Evolutionary conservation across 2,888 invertebrate species (phyloP).

Genomic region (Andrena bicolor): DNA sequence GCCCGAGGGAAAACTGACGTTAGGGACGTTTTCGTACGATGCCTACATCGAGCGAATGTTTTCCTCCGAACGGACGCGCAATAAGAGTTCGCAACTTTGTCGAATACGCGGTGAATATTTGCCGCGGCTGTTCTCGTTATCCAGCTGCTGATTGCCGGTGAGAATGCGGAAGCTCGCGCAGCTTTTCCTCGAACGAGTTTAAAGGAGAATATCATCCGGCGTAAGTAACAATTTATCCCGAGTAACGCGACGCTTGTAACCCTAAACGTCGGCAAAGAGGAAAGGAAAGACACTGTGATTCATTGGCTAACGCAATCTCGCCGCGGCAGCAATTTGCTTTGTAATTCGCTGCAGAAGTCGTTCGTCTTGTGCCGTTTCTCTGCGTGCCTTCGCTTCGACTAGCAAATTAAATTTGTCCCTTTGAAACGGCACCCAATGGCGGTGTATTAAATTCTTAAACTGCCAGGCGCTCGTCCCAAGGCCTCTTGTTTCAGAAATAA

Average conservation of each 20-base stretch:
- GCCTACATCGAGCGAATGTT: too few species aligned
- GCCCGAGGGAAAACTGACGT: not conserved
- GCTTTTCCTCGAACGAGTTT: not conserved
- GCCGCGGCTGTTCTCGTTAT: too few species aligned
- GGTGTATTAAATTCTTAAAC: conserved; percentile 16
- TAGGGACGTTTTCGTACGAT: too few species aligned
- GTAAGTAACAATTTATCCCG: not conserved
- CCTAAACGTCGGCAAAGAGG: not conserved
- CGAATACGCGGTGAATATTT: too few species aligned
- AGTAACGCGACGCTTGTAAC: conserved; percentile 8
- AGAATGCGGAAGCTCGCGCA: too few species aligned
- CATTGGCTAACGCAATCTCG: conserved; percentile 16
- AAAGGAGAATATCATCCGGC: conserved; percentile 1
- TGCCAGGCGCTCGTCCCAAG: not conserved
- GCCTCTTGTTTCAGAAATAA: not conserved
- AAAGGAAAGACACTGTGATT: not conserved
- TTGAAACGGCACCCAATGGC: conserved; percentile 4
- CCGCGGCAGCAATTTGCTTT: conserved; percentile 22
- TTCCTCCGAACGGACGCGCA: too few species aligned
- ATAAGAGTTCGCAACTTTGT: too few species aligned
- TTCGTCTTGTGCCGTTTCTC: not conserved
- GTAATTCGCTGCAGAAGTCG: conserved; percentile 3
- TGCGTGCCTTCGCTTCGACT: not conserved
- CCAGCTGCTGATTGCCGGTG: too few species aligned
- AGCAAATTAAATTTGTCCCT: conserved; percentile 43